These are phyloP conservation scores for Meandrina meandrites DNA, from an alignment of 92 coral and sea anemone genomes.

Conservation along the genomic window DNA sequence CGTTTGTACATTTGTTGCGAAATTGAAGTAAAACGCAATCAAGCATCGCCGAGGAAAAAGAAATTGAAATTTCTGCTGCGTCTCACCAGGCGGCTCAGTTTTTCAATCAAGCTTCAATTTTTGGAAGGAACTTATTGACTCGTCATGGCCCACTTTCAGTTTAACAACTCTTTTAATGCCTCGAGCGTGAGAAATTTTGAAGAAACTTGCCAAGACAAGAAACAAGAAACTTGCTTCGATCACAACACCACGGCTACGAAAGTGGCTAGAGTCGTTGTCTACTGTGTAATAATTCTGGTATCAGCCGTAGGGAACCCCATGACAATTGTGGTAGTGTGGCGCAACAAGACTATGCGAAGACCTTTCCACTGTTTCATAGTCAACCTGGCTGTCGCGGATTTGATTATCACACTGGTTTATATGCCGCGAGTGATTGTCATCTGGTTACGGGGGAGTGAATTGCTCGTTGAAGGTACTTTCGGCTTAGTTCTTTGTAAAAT, in stretches of 20 bases:
- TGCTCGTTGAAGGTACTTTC: conserved; percentile 47
- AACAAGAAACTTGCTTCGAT: conserved; percentile 14
- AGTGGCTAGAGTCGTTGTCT: conserved; percentile 24
- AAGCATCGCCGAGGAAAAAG: not conserved
- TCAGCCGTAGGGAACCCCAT: conserved; percentile 58
- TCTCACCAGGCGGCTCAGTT: not conserved
- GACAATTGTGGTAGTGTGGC: conserved; percentile 39
- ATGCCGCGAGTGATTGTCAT: conserved; percentile 58
- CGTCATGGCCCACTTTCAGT: not conserved
- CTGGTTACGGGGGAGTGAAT: conserved; percentile 31
- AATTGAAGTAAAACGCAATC: not conserved
- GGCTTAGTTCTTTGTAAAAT: conserved; percentile 52
- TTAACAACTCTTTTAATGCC: not conserved
- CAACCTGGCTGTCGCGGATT: conserved; percentile 61
- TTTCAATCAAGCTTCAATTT: not conserved
- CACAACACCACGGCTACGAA: not conserved
- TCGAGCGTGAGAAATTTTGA: not conserved
- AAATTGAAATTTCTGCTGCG: not conserved
- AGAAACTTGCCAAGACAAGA: too few relatives aligned
- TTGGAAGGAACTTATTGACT: too few relatives aligned
- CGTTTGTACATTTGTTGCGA: not conserved
- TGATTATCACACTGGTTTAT: conserved; percentile 51
- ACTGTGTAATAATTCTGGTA: conserved; percentile 46
- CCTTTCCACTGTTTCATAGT: conserved; percentile 44
- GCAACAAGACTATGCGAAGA: conserved; percentile 25